phyloP scores from a whole-genome alignment of 2,797 vertebrate genomes.

The Tachyglossus aculeatus region DNA sequence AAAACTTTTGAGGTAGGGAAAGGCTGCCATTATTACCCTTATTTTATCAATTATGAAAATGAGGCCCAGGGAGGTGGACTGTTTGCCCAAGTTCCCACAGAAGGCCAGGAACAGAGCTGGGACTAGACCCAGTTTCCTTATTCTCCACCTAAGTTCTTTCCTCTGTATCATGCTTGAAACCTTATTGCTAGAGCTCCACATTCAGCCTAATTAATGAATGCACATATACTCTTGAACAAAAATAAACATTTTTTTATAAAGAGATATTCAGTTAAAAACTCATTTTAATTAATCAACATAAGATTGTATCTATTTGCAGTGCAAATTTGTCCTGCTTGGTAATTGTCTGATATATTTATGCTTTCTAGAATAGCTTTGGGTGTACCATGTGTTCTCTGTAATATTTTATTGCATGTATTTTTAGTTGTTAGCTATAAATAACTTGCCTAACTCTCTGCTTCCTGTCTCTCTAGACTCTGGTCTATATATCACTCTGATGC shows the following conservation, averaged over 20 bases:
- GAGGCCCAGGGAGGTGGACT: not conserved
- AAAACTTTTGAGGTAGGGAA: no score
- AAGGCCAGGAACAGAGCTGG: not conserved
- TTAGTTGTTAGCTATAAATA: no score
- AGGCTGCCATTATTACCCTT: not conserved
- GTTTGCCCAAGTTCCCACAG: not conserved
- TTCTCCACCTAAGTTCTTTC: no score
- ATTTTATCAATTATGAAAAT: not conserved
- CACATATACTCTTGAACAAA: not conserved
- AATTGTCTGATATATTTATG: not conserved
- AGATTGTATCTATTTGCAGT: not conserved
- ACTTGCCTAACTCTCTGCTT: no score
- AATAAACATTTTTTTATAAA: not conserved
- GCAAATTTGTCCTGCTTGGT: not conserved
- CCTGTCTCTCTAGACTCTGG: no score
- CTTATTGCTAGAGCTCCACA: not conserved
- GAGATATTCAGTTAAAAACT: not conserved
- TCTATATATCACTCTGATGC: no score
- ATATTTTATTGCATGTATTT: not conserved
- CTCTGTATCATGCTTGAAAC: not conserved
- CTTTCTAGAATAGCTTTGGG: not conserved
- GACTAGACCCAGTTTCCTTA: not conserved
- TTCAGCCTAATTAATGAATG: not conserved
- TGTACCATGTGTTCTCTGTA: not conserved
- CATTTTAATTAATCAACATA: not conserved